Conservation (phyloP, 2,888 invertebrate genomes). For the Nemoura dubitans region DNA sequence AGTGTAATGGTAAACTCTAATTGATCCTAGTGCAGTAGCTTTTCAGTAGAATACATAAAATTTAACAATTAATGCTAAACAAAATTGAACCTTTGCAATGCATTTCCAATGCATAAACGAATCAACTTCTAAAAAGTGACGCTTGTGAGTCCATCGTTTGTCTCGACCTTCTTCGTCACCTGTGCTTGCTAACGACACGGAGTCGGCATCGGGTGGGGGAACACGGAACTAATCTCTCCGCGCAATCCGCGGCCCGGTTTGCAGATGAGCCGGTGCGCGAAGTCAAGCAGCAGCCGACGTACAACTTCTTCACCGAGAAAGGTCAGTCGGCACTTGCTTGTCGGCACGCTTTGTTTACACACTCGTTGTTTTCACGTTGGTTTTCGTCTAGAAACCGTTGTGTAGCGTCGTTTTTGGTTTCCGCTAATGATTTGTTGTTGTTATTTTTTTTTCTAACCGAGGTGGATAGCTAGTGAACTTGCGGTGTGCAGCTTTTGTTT, state of each 20-base stretch:
- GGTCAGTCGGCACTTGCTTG: slow-evolving; percentile 58
- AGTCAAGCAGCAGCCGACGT: slow-evolving; percentile 55
- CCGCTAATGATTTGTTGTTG: neutral
- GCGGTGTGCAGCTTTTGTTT: slow-evolving; percentile 15
- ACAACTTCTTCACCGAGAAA: slow-evolving; percentile 66
- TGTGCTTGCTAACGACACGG: no score
- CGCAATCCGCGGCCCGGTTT: neutral
- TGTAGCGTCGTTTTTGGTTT: neutral
- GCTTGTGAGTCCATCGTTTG: no score
- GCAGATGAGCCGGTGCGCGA: slow-evolving; percentile 30
- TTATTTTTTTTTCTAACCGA: slow-evolving; percentile 19
- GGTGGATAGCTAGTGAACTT: neutral
- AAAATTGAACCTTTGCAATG: no score
- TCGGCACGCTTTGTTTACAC: neutral
- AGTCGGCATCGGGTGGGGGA: neutral
- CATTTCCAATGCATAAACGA: no score
- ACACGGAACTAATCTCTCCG: neutral
- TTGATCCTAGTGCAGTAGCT: no score
- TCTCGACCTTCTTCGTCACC: no score
- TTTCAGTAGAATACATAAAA: no score
- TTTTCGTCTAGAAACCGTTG: neutral
- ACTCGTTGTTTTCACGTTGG: neutral
- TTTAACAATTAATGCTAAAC: no score
- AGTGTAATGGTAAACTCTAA: no score
- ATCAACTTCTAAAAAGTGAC: no score